phyloP scores from a whole-genome alignment of 2,888 invertebrate genomes.

The Sympetrum striolatum region DNA sequence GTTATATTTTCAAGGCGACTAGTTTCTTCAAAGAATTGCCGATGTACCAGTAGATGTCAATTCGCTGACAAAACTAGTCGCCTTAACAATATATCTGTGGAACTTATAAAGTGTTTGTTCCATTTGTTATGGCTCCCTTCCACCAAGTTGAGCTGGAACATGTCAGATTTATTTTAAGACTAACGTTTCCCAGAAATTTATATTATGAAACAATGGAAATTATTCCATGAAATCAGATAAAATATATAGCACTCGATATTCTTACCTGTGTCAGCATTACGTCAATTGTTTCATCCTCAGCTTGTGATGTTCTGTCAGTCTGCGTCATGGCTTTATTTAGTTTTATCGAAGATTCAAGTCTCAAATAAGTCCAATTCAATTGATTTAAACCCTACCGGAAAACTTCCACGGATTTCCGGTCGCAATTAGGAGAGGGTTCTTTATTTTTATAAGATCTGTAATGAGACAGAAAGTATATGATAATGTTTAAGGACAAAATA shows the following conservation, averaged over 20 bases:
- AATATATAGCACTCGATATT: background rate
- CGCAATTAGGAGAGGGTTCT: background rate
- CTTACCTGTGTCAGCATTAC: constrained; percentile 13
- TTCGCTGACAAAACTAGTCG: no score
- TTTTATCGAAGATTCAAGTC: background rate
- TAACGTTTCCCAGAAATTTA: no score
- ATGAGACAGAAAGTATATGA: background rate
- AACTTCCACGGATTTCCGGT: background rate
- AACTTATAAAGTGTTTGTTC: no score
- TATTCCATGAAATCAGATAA: background rate
- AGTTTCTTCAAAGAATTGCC: no score
- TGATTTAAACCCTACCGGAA: background rate
- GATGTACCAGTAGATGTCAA: no score
- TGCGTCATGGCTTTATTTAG: background rate
- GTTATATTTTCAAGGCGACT: no score
- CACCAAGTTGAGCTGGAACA: no score
- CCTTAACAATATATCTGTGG: no score
- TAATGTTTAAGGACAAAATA: background rate
- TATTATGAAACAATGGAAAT: no score
- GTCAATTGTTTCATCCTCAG: constrained; percentile 7
- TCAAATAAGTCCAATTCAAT: background rate
- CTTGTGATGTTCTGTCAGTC: background rate
- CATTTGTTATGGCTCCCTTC: no score
- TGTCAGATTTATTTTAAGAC: no score
- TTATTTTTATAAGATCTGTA: background rate